A percentile compares a stretch with the other conserved stretches of the same genome.
Evolutionary conservation across 2,888 invertebrate species (phyloP).

Genomic region (Ptycholaimellus sp.): DNA sequence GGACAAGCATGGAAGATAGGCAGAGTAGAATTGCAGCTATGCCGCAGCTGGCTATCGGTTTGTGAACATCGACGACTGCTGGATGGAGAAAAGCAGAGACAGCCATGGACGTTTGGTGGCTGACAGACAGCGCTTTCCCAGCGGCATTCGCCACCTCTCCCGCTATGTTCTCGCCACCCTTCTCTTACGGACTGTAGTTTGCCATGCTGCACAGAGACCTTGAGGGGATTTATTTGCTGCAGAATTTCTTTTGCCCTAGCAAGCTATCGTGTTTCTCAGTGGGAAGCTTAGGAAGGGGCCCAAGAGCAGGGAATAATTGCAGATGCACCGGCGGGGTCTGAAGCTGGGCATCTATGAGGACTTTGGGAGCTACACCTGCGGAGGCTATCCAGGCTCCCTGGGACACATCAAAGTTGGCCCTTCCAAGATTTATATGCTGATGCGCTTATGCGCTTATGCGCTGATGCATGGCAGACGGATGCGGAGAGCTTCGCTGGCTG

Average conservation of each 20-base stretch:
- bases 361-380: constrained; percentile 85
- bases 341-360: constrained; percentile 95
- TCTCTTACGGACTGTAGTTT: no score
- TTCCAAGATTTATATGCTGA: neutral
- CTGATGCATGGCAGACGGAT: constrained; percentile 37
- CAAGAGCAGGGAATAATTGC: no score
- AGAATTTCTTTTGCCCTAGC: no score
- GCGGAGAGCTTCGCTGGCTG: constrained; percentile 77
- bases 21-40: no score
- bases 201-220: no score
- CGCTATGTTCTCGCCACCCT: no score
- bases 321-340: constrained; percentile 78
- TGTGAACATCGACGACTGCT: constrained; percentile 27
- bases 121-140: constrained; percentile 18
- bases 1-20: no score
- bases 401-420: constrained; percentile 42
- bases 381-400: constrained; percentile 77
- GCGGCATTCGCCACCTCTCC: constrained; percentile 18
- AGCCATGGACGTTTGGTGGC: constrained; percentile 13
- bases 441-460: neutral
- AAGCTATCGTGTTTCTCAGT: no score
- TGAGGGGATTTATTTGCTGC: no score
- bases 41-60: constrained; percentile 15
- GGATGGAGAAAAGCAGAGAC: constrained; percentile 16
- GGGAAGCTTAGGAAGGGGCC: no score